phyloP scores from a whole-genome alignment of 2,888 invertebrate species.

The Hecatera dysodea region DNA sequence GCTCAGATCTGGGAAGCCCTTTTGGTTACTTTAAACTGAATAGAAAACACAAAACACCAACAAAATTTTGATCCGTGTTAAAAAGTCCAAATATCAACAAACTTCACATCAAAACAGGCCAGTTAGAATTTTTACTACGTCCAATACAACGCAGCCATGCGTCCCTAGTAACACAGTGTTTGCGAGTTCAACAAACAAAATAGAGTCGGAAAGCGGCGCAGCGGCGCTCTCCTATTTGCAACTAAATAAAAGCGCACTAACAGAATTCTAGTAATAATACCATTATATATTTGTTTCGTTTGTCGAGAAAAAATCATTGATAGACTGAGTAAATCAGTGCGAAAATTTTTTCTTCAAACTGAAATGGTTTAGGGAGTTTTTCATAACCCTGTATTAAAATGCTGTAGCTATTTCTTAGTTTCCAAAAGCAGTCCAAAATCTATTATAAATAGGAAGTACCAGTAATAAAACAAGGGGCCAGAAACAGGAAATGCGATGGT shows the following conservation, averaged over 20 bases:
- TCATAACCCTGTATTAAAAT: too few relatives aligned
- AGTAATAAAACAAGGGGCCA: not conserved
- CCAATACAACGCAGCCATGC: conserved; percentile 40
- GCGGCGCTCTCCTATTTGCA: conserved; percentile 22
- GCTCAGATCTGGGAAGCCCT: not conserved
- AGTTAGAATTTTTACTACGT: conserved; percentile 25
- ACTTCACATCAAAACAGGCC: conserved; percentile 31
- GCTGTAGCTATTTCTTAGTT: not conserved
- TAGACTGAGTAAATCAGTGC: not conserved
- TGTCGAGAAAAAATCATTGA: conserved; percentile 7
- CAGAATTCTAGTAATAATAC: conserved; percentile 28
- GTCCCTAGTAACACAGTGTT: conserved; percentile 44
- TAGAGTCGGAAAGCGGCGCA: conserved; percentile 35
- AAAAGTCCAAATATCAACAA: conserved; percentile 48
- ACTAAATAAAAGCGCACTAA: conserved; percentile 32
- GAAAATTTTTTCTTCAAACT: conserved; percentile 1
- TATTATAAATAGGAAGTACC: not conserved
- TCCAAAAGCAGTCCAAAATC: not conserved
- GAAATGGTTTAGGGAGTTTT: not conserved
- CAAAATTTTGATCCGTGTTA: conserved; percentile 4
- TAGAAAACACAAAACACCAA: conserved; percentile 4
- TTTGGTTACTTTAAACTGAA: not conserved
- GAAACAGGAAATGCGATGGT: conserved; percentile 15
- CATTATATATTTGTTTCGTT: conserved; percentile 34
- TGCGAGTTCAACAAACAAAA: conserved; percentile 54